Evolutionary conservation across 1,140 invertebrate species (phyloP), one percentile per base, ranked within the genome.

Genomic region (Drosophila tani): DNA sequence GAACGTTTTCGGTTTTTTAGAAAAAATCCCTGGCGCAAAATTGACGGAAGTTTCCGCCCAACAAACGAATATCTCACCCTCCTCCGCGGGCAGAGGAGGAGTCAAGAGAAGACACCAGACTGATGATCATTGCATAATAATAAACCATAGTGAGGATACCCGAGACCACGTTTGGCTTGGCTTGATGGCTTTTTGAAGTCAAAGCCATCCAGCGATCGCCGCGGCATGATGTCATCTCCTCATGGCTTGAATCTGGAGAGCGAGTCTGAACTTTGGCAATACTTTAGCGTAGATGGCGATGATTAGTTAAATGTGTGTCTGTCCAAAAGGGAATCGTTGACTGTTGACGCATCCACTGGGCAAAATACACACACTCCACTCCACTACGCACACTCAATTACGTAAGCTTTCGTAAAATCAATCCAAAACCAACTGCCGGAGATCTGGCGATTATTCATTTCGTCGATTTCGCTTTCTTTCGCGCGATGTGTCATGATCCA

Each of bases 101-200:
- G 58, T 24, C 46, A 46, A 12, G 19, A 17, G 67, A 24, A 38
- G 45, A 3, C 15, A 12, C 27, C 46, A 35, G 41, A 51, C 49
- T 77, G 75, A 77, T 77, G 70, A 79, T 87, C 66, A 86, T 86
- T 86, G 82, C 84, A 82, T 86, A 86, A 87, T 86, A 86, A 87
- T 77, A 76, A 83, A 58, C 75, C 60, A 79, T 68, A 51, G 60
- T 76, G 32, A 82, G 79, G 83, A 81, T 76, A 46, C 49, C 24
- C 27, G 27, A 29, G 27, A 29, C 53, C 71, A 75, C 71, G 71
- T 75, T 75, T 63, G 74, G 71, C 64, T 77, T 53, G 65, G 49
- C 40, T 24, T 77, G 75, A 76, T 76, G 74, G 74, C 55, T 76
- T 76, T 76, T 58, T 75, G 17, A 65, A 75, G 60, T 40, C 58